Percentiles rank a stretch among this genome's conserved stretches.
phyloP scores from a whole-genome alignment of 2,797 vertebrate genomes.

The Eulemur albifrons region DNA sequence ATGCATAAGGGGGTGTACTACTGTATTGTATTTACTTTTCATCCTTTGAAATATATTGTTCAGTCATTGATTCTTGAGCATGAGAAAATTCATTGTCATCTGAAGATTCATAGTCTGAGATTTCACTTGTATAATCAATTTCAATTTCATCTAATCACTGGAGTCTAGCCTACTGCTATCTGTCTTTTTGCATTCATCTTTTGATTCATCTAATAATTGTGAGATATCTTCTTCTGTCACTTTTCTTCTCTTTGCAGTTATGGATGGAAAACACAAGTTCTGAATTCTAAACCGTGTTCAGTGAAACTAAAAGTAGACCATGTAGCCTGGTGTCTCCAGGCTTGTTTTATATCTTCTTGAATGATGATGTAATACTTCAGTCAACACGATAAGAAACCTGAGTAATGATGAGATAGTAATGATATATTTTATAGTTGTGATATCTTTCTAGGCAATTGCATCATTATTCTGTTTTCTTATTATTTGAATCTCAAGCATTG shows the following conservation, averaged over 20 bases:
- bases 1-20: background rate
- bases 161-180: background rate
- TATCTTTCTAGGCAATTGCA: background rate
- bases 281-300: background rate
- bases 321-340: background rate
- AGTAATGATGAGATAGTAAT: background rate
- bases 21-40: background rate
- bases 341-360: background rate
- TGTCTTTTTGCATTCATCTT: background rate
- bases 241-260: conserved; percentile 1
- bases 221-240: background rate
- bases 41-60: background rate
- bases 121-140: background rate
- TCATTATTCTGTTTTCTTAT: background rate
- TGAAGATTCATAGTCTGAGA: background rate
- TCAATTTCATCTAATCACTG: conserved; percentile 11
- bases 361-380: background rate
- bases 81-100: background rate
- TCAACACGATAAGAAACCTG: background rate
- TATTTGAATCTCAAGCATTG: background rate
- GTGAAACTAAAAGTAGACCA: background rate
- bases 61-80: background rate
- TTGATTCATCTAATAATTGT: background rate
- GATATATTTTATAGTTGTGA: background rate
- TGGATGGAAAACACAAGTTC: background rate